phyloP scores from a whole-genome alignment of 2,797 vertebrate genomes.

The Fundulus diaphanus region DNA sequence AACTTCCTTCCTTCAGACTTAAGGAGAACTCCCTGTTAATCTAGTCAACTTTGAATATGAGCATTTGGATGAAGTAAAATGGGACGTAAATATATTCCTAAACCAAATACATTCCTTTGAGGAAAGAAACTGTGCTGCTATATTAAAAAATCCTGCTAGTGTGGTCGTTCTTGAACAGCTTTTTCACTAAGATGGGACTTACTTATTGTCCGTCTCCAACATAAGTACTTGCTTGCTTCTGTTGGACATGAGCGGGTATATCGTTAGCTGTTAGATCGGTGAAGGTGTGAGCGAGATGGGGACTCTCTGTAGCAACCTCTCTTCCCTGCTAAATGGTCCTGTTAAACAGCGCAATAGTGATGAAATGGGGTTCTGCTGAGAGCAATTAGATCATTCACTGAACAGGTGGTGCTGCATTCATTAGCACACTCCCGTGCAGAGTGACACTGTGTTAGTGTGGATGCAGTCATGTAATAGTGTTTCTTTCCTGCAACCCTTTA shows the following conservation, averaged over 20 bases:
- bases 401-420: constrained; percentile 77
- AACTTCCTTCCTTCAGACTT: background rate
- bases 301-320: constrained; percentile 49
- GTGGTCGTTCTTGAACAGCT: background rate
- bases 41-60: background rate
- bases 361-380: constrained; percentile 70
- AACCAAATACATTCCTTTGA: no score
- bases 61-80: background rate
- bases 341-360: constrained; percentile 57
- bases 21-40: background rate
- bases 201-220: background rate
- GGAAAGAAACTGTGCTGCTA: background rate
- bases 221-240: background rate
- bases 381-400: constrained; percentile 73
- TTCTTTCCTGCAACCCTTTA: constrained; percentile 41
- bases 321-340: constrained; percentile 64
- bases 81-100: background rate
- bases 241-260: constrained; percentile 13
- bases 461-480: background rate
- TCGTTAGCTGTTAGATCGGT: constrained; percentile 37
- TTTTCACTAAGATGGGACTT: background rate
- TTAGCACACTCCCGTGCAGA: constrained; percentile 57
- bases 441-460: constrained; percentile 27
- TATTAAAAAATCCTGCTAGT: background rate
- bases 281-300: constrained; percentile 36